Evolutionary conservation across 1,140 invertebrate genomes (phyloP).

Genomic region (Aplysia californica): DNA sequence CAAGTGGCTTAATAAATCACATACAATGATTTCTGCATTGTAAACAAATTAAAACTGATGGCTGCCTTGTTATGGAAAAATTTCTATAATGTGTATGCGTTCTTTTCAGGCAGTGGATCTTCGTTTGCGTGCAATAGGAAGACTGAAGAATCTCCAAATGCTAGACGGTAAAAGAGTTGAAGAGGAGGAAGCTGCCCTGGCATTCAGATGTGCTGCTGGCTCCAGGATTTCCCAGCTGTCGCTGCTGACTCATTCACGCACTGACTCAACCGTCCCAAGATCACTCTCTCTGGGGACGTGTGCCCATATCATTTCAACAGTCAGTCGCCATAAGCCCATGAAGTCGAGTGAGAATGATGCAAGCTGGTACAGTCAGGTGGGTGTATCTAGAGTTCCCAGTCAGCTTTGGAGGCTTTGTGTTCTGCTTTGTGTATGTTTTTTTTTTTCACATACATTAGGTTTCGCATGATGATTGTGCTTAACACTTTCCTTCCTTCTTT

Average conservation of each 20-base stretch:
- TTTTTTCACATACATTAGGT: neutral
- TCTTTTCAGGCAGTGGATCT: slow-evolving; percentile 60
- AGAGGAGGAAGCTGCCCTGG: slow-evolving; percentile 57
- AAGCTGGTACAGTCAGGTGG: slow-evolving; percentile 59
- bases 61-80: too few relatives aligned
- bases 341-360: slow-evolving; percentile 54
- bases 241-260: slow-evolving; percentile 54
- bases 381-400: neutral
- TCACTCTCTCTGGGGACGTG: slow-evolving; percentile 50
- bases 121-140: slow-evolving; percentile 56
- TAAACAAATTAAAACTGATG: too few relatives aligned
- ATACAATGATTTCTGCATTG: too few relatives aligned
- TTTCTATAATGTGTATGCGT: too few relatives aligned
- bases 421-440: too few relatives aligned
- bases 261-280: slow-evolving; percentile 49
- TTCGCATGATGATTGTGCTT: neutral
- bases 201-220: slow-evolving; percentile 61
- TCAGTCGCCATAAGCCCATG: slow-evolving; percentile 55
- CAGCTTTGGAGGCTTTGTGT: too few relatives aligned
- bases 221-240: slow-evolving; percentile 64
- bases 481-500: too few relatives aligned
- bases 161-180: slow-evolving; percentile 54
- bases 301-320: slow-evolving; percentile 49
- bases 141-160: slow-evolving; percentile 57
- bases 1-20: too few relatives aligned